Percentiles rank a stretch among this genome's conserved stretches.
Evolutionary conservation across 92 coral and sea anemone species (phyloP).

Genomic region (Paramuricea clavata): DNA sequence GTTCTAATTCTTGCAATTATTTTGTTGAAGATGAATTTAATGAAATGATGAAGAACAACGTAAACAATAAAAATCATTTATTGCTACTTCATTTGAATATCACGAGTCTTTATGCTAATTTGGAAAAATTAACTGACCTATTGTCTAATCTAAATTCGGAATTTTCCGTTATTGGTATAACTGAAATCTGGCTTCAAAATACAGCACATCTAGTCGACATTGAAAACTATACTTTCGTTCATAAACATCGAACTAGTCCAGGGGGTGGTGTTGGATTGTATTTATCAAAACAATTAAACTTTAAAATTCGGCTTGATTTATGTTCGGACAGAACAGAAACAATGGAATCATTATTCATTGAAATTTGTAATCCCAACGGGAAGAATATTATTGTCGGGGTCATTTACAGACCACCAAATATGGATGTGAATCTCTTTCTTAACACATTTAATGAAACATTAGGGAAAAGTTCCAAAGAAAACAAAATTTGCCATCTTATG

Average conservation of each 20-base stretch:
- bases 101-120: neutral
- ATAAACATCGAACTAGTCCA: neutral
- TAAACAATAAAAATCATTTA: neutral
- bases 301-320: constrained; percentile 18
- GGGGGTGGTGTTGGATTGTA: constrained; percentile 30
- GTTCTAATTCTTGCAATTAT: too few species aligned
- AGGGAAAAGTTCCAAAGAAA: constrained; percentile 39
- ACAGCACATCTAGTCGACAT: neutral
- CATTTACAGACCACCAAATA: constrained; percentile 46
- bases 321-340: neutral
- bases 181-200: constrained; percentile 41
- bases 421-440: constrained; percentile 8
- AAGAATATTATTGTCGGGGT: constrained; percentile 13
- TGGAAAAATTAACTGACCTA: neutral
- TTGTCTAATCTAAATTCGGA: neutral
- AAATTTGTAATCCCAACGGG: neutral
- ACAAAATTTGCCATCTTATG: constrained; percentile 38
- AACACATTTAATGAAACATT: constrained; percentile 13
- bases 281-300: neutral
- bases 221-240: neutral
- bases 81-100: neutral
- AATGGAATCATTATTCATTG: neutral
- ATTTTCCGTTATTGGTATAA: constrained; percentile 17
- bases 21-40: neutral
- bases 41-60: neutral